Evolutionary conservation across 2,113 vertebrate genomes (phyloP), one percentile per base, ranked within the genome.

Genomic region (Saguinus midas): DNA sequence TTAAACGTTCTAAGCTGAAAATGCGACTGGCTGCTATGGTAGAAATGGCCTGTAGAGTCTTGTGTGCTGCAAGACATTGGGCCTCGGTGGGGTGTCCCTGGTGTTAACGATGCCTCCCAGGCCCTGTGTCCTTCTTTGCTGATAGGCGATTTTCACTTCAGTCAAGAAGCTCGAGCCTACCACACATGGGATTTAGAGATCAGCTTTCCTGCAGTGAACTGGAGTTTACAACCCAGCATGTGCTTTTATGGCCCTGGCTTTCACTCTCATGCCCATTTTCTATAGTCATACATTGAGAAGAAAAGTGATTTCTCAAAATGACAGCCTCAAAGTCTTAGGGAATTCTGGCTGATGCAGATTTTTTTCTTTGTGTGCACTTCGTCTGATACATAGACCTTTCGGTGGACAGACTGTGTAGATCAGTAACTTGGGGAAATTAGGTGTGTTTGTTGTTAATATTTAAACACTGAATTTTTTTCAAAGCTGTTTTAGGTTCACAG

Each of bases 71-170:
- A 5, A 55, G 40, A 58, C 29, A 37, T 55, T 13, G 25, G 25
- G 0, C 58, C 8, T 35, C 1, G 11, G 1, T 0, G 40, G 45
- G 61, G 6, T 3, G 3, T 55, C 21, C 61, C 9, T 7, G 0
- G 1, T 14, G 73, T 16, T 0, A 21, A 8, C 9, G 7, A 3
- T 1, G 1, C 52, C 68, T 37, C 66, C 68, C 18, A 1, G 2
- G 2, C 16, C 17, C 50, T 10, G 4, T 7, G 3, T 18, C 40
- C 87, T 57, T 82, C 55, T 70, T 35, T 32, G 58, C 40, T 72
- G 48, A 55, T 9, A 35, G 50, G 29, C 2, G 0, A 4, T 35
- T 48, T 78, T 16, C n/a, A 16, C n/a, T 37, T 18, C 8, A 35
- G 7, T 23, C 48, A 13, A 11, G 45, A 76, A 43, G 43, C 37